Conservation (phyloP, 2,113 vertebrate genomes). For the Salvelinus alpinus region DNA sequence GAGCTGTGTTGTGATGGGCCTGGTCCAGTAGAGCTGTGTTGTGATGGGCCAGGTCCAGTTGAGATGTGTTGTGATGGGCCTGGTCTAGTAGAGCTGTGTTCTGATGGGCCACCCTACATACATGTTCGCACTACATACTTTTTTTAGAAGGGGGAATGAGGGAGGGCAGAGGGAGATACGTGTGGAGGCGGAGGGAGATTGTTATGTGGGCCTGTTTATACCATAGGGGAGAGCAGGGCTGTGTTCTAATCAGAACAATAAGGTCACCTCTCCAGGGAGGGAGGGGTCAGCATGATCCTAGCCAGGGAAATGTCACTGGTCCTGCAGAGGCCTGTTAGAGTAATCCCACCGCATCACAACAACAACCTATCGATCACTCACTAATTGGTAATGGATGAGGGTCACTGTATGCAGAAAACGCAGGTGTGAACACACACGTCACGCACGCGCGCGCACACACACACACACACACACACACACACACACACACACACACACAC, state of each 20-base stretch:
- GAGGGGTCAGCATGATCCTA: constrained; percentile 55
- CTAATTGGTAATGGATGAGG: constrained; percentile 63
- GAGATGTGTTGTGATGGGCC: too few relatives aligned
- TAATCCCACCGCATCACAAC: constrained; percentile 58
- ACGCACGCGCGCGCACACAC: neutral
- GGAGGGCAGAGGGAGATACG: neutral
- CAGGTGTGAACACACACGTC: neutral
- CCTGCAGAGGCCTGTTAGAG: constrained; percentile 38
- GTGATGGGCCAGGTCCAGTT: too few relatives aligned
- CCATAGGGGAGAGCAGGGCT: constrained; percentile 39
- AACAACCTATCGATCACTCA: constrained; percentile 61
- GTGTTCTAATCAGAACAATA: constrained; percentile 70
- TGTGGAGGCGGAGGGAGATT: neutral
- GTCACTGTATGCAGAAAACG: constrained; percentile 26
- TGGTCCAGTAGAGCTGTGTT: too few relatives aligned
- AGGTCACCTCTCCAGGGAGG: constrained; percentile 47
- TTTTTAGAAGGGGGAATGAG: neutral
- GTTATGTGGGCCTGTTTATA: constrained; percentile 48
- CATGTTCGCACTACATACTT: too few relatives aligned
- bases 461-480: neutral
- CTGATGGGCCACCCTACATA: too few relatives aligned
- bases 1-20: too few relatives aligned
- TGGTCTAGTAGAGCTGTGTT: too few relatives aligned
- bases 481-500: constrained; percentile 5
- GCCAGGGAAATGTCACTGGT: constrained; percentile 64